phyloP scores from a whole-genome alignment of 64 coral and sea anemone genomes.

The Trachythela sp. region DNA sequence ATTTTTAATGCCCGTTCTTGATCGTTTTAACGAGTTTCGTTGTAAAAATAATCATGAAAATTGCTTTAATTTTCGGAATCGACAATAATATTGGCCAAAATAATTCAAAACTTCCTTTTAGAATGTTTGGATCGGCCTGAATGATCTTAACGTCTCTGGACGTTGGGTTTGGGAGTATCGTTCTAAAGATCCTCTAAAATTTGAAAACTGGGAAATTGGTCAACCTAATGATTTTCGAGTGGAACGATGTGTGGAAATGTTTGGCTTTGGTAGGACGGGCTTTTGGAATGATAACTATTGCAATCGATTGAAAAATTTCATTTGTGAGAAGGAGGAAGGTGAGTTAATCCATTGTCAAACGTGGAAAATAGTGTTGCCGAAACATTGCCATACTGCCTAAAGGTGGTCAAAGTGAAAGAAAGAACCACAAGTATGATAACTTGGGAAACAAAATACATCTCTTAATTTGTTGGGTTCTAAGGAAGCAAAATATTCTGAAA shows the following conservation, averaged over 20 bases:
- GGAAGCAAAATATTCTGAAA: too few relatives aligned
- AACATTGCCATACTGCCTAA: too few relatives aligned
- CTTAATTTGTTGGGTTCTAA: too few relatives aligned
- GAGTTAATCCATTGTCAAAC: not conserved
- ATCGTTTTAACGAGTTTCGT: too few relatives aligned
- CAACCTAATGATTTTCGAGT: not conserved
- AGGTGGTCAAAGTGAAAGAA: too few relatives aligned
- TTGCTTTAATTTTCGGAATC: not conserved
- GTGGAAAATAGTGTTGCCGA: too few relatives aligned
- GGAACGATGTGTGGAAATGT: not conserved
- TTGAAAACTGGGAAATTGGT: not conserved
- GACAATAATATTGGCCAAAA: not conserved
- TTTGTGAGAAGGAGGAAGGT: constrained; percentile 17
- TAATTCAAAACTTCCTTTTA: not conserved
- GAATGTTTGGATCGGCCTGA: not conserved
- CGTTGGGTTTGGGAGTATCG: not conserved
- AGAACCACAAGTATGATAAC: too few relatives aligned
- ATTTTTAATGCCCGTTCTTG: too few relatives aligned
- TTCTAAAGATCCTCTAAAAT: not conserved
- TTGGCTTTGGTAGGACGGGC: not conserved
- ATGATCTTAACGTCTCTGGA: not conserved
- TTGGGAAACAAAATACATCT: too few relatives aligned
- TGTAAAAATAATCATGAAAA: too few relatives aligned
- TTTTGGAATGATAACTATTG: not conserved
- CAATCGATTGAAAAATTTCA: not conserved